Percentiles rank a stretch among this genome's conserved stretches.
Evolutionary conservation across 2,888 invertebrate genomes (phyloP).

Genomic region (Eristalis tenax): DNA sequence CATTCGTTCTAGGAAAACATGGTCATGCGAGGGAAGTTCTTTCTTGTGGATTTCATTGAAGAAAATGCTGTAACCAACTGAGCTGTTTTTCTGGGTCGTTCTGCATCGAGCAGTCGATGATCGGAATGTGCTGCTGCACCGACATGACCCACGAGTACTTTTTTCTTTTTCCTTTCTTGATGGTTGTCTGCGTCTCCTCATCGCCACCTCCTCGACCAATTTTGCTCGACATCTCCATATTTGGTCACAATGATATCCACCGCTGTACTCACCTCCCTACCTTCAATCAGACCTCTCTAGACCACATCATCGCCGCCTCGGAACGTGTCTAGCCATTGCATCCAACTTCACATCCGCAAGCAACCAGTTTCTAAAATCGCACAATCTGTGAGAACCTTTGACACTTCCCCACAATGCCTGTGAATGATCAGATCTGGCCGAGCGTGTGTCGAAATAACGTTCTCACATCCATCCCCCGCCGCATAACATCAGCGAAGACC

Average conservation of each 20-base stretch:
- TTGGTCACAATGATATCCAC: background rate
- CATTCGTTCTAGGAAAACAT: constrained; percentile 15
- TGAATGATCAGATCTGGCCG: constrained; percentile 6
- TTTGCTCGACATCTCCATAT: background rate
- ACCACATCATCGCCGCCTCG: background rate
- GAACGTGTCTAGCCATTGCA: background rate
- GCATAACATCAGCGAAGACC: background rate
- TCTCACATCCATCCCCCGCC: constrained; percentile 1
- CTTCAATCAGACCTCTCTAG: background rate
- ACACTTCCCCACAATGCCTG: constrained; percentile 1
- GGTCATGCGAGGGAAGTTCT: background rate
- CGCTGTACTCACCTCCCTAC: background rate
- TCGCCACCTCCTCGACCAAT: too few species aligned
- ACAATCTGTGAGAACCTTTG: background rate
- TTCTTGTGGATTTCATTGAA: background rate
- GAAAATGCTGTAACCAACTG: background rate
- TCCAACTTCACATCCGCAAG: background rate
- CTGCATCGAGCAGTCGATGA: background rate
- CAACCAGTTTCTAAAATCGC: background rate
- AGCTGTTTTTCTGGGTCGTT: background rate
- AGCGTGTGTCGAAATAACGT: constrained; percentile 39
- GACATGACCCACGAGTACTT: too few species aligned
- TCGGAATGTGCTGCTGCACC: background rate
- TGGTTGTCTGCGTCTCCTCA: too few species aligned
- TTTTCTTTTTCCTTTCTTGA: too few species aligned